A percentile compares a stretch with the other conserved stretches of the same genome.
These are phyloP conservation scores for Zenarchopterus dispar DNA, from an alignment of 2,797 vertebrate genomes.

Conservation along the genomic window DNA sequence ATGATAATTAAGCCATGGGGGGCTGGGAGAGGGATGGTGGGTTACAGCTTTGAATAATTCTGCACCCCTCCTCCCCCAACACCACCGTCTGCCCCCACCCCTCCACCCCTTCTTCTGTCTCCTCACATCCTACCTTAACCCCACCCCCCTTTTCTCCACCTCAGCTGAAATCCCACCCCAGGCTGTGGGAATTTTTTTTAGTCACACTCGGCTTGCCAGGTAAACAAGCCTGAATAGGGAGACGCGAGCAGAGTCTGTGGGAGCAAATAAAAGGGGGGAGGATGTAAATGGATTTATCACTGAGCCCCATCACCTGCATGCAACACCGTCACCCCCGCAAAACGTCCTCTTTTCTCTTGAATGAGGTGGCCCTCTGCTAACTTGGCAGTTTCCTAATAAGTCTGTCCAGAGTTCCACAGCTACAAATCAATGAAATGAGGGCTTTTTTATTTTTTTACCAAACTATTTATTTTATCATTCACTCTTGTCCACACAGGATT, in stretches of 20 bases:
- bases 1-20: slow-evolving; percentile 90
- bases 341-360: slow-evolving; percentile 38
- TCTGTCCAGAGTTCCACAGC: slow-evolving; percentile 65
- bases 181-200: slow-evolving; percentile 91
- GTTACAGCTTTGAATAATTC: slow-evolving; percentile 87
- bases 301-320: slow-evolving; percentile 51
- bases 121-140: slow-evolving; percentile 54
- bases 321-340: slow-evolving; percentile 32
- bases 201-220: slow-evolving; percentile 92
- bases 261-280: slow-evolving; percentile 83
- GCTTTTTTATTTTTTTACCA: slow-evolving; percentile 35
- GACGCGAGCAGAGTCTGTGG: slow-evolving; percentile 74
- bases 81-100: slow-evolving; percentile 43
- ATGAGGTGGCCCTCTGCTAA: slow-evolving; percentile 69
- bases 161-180: slow-evolving; percentile 78
- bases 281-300: slow-evolving; percentile 87
- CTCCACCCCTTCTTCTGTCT: slow-evolving; percentile 57
- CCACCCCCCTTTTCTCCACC: slow-evolving; percentile 46
- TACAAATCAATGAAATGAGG: slow-evolving; percentile 42
- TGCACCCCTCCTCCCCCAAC: slow-evolving; percentile 46
- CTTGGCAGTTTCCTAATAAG: slow-evolving; percentile 79
- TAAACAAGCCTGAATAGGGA: slow-evolving; percentile 89
- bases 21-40: slow-evolving; percentile 83
- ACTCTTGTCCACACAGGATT: slow-evolving; percentile 18
- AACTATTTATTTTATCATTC: slow-evolving; percentile 37